Evolutionary conservation across 2,797 vertebrate genomes (phyloP).

Genomic region (Discoglossus pictus): DNA sequence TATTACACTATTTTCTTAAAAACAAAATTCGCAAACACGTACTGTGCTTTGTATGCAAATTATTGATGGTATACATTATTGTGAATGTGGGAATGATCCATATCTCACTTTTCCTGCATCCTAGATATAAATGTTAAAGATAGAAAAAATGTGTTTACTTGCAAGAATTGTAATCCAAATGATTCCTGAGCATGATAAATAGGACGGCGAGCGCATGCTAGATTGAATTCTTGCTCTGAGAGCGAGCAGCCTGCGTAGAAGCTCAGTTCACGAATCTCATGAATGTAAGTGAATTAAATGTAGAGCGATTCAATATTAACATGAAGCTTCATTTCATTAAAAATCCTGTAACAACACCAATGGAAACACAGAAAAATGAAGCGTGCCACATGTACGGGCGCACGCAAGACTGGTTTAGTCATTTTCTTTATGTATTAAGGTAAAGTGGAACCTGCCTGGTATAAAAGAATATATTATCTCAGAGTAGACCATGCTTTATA

Average conservation of each 20-base stretch:
- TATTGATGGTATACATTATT: constrained; percentile 4
- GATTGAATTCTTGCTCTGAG: constrained; percentile 1
- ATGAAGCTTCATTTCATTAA: constrained; percentile 26
- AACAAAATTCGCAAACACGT: too few relatives aligned
- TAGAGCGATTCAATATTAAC: constrained; percentile 8
- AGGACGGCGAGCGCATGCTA: not conserved
- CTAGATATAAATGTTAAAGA: too few relatives aligned
- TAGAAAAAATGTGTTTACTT: too few relatives aligned
- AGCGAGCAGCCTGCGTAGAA: not conserved
- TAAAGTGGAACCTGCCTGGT: not conserved
- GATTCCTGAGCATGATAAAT: not conserved
- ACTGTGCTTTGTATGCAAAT: too few relatives aligned
- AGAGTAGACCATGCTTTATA: too few relatives aligned
- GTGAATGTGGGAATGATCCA: not conserved
- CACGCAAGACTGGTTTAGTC: constrained; percentile 5
- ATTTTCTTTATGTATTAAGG: constrained; percentile 14
- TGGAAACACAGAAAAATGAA: constrained; percentile 22
- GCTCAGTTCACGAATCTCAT: not conserved
- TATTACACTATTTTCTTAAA: too few relatives aligned
- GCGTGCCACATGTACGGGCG: not conserved
- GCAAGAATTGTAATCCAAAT: too few relatives aligned
- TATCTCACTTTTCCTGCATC: not conserved
- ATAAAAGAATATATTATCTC: not conserved
- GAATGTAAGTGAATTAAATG: constrained; percentile 23
- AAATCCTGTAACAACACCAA: constrained; percentile 3